Evolutionary conservation across 2,113 vertebrate genomes (phyloP).

Genomic region (Catagonus wagneri): DNA sequence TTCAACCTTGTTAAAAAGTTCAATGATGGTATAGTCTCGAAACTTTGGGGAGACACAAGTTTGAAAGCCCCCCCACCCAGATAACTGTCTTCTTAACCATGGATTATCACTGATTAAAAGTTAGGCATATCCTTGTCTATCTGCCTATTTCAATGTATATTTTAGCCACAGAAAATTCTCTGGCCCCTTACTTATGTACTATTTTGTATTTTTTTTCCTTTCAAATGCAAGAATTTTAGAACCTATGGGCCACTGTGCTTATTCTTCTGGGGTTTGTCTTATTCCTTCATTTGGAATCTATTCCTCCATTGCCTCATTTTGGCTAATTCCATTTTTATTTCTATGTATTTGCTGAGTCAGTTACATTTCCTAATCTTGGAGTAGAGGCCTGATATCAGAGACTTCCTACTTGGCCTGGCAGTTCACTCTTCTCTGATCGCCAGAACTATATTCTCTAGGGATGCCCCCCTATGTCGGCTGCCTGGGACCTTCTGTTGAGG

Average conservation of each 20-base stretch:
- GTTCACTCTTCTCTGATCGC: neutral
- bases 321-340: neutral
- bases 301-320: neutral
- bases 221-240: neutral
- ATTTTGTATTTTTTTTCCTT: neutral
- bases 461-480: neutral
- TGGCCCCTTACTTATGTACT: neutral
- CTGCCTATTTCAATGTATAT: neutral
- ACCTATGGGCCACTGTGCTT: neutral
- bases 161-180: neutral
- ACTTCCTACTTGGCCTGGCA: neutral
- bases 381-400: neutral
- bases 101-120: neutral
- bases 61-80: neutral
- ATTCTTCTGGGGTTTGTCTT: neutral
- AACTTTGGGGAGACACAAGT: neutral
- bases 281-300: neutral
- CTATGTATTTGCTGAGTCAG: neutral
- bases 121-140: neutral
- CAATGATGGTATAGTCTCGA: neutral
- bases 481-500: fast-evolving
- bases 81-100: neutral
- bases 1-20: neutral
- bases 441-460: neutral
- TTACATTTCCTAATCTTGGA: neutral